These are phyloP conservation scores for Rhinopomastus cyanomelas DNA, from an alignment of 2,113 vertebrate genomes.

Conservation along the genomic window DNA sequence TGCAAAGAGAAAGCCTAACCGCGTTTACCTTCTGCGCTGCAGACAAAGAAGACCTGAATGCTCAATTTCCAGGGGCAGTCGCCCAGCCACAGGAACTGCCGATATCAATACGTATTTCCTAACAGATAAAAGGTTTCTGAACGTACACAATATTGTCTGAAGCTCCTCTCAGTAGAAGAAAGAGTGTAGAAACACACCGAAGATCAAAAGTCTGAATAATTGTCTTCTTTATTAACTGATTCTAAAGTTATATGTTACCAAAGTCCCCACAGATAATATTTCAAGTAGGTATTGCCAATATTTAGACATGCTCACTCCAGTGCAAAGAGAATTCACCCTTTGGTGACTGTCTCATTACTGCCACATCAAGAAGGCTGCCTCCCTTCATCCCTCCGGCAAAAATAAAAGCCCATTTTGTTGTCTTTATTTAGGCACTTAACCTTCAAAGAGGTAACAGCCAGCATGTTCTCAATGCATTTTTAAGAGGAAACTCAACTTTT, in stretches of 20 bases:
- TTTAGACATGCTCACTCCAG: not conserved
- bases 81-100: not conserved
- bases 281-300: not conserved
- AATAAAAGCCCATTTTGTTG: not conserved
- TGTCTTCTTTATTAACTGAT: not conserved
- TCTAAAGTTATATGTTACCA: not conserved
- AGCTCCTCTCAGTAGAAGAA: not conserved
- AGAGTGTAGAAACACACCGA: not conserved
- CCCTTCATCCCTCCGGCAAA: not conserved
- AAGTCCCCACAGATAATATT: not conserved
- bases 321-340: not conserved
- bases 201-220: conserved; percentile 1
- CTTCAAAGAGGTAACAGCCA: not conserved
- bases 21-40: not conserved
- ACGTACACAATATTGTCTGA: not conserved
- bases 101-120: not conserved
- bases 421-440: not conserved
- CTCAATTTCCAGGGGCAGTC: not conserved
- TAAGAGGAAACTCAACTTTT: not conserved
- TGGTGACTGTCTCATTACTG: not conserved
- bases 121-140: not conserved
- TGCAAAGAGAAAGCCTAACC: not conserved
- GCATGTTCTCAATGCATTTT: not conserved
- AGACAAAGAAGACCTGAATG: not conserved
- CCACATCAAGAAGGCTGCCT: not conserved